phyloP scores from a whole-genome alignment of 2,888 invertebrate species.

The Anaspis maculata region DNA sequence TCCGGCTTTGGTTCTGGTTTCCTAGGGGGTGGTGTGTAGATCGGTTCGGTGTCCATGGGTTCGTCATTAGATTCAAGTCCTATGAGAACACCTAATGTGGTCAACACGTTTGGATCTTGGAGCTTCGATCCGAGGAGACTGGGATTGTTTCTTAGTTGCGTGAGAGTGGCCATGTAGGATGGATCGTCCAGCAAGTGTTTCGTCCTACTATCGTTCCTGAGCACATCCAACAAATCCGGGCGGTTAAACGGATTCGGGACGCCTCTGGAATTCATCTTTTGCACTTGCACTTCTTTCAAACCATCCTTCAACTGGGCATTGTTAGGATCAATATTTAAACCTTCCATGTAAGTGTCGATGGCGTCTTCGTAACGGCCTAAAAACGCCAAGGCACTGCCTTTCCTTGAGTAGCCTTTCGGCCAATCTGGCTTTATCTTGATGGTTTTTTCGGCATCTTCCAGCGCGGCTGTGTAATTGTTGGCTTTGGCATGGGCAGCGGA shows the following conservation, averaged over 20 bases:
- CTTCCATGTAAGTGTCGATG: constrained; percentile 64
- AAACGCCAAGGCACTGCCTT: constrained; percentile 77
- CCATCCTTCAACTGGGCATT: constrained; percentile 64
- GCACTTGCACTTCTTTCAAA: constrained; percentile 46
- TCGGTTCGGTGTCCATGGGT: constrained; percentile 49
- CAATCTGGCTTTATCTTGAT: constrained; percentile 73
- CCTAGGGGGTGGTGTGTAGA: constrained; percentile 37
- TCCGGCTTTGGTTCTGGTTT: constrained; percentile 41
- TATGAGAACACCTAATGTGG: constrained; percentile 61
- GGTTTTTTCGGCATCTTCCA: constrained; percentile 80
- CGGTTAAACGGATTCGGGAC: constrained; percentile 49
- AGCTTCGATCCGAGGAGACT: constrained; percentile 47
- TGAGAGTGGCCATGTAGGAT: constrained; percentile 56
- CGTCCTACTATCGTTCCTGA: constrained; percentile 61
- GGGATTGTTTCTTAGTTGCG: constrained; percentile 60
- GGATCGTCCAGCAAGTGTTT: constrained; percentile 66
- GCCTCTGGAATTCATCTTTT: constrained; percentile 19
- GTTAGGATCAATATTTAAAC: constrained; percentile 61
- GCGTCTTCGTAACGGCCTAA: constrained; percentile 69
- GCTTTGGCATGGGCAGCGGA: constrained; percentile 85
- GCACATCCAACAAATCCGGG: constrained; percentile 51
- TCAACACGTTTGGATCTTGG: constrained; percentile 58
- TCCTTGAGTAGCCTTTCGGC: constrained; percentile 84
- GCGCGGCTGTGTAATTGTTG: constrained; percentile 62
- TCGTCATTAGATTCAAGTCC: constrained; percentile 48